Conservation (phyloP, 2,888 invertebrate genomes). For the Cantharis rustica region DNA sequence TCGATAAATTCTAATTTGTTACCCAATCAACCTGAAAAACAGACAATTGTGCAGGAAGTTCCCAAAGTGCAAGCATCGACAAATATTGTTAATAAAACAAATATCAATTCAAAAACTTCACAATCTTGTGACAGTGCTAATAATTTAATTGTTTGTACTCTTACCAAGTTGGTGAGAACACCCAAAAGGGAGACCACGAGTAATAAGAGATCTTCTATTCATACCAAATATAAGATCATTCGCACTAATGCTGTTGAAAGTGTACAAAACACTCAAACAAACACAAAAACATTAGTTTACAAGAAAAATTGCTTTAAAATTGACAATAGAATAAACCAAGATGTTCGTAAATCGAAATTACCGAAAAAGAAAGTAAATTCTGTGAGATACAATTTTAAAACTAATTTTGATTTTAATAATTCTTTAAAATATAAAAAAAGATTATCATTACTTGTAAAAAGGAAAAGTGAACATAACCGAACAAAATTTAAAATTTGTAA, state of each 20-base stretch:
- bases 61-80: not conserved
- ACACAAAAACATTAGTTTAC: not conserved
- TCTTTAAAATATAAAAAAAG: constrained; percentile 5
- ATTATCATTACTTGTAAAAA: not conserved
- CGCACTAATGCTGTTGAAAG: not conserved
- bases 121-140: constrained; percentile 35
- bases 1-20: not conserved
- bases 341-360: not conserved
- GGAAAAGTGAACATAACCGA: not conserved
- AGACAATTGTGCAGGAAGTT: not conserved
- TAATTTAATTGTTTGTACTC: not conserved
- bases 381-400: not conserved
- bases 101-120: constrained; percentile 15
- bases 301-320: not conserved
- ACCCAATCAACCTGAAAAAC: not conserved
- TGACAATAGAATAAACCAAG: not conserved
- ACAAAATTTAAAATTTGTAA: constrained; percentile 4
- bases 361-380: not conserved
- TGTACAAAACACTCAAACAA: not conserved
- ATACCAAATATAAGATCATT: not conserved
- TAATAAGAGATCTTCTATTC: not conserved
- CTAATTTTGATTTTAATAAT: constrained; percentile 9
- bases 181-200: not conserved
- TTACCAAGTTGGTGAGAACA: not conserved
- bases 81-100: not conserved